Base-by-base conservation (phyloP, 2,888 invertebrate genomes). In the Agrochola macilenta region DNA sequence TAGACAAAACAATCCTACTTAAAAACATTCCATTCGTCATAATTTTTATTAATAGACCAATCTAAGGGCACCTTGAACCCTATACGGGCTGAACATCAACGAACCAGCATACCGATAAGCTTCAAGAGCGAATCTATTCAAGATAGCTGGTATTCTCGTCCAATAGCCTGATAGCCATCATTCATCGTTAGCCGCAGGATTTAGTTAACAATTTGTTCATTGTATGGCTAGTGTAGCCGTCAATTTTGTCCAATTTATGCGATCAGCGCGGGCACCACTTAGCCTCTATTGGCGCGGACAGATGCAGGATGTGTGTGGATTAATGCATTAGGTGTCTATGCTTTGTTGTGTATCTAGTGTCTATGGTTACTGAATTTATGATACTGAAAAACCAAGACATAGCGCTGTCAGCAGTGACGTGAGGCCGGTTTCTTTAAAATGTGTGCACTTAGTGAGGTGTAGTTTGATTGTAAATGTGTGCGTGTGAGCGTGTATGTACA, bases 221-320 rank as follows among this genome's bases (percentile, higher is more conserved):
- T 82, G 78, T 87, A 79, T 75, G 39, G 49, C 35, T 79, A 72
- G 76, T 88, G 54, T 89, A 87, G 87, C 89, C 93, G 92, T 93
- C 95, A 95, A 96, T 96, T 95, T 95, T 91, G 93, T 95, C 93
- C 95, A 96, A 95, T 96, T 95, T 93, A 93, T 91, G 84, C 84
- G 81, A 83, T 89, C 88, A 86, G 87, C 90, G 78, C 88, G 90
- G 89, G 88, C 88, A 86, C 90, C 93, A 93, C 92, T 93, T 95
- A 93, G 90, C 85, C 77, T 92, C 92, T 92, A 95, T 95, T 94
- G 93, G 85, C 81, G 82, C 89, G 63, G 89, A 83, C 91, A 90
- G 92, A 91, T 90, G 90, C 94, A 93, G 95, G 95, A 95, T 93
- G 91, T 83, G 88, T 85, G 84, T 85, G 88, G 92, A 92, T 92